Conservation (phyloP, 2,888 invertebrate species). For the Eristalinus sepulchralis region DNA sequence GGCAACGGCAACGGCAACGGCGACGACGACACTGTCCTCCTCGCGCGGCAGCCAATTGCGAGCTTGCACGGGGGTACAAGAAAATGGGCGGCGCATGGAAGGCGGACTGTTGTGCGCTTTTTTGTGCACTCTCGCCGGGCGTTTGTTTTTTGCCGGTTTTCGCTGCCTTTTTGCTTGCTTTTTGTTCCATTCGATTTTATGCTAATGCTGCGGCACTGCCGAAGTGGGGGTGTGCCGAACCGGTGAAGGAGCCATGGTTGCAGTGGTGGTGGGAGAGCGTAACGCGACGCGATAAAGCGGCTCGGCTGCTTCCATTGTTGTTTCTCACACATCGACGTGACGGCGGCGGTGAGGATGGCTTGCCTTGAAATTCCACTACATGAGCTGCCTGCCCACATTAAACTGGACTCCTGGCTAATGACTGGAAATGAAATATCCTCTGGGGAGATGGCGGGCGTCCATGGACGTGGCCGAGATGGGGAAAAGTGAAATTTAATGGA, state of each 20-base stretch:
- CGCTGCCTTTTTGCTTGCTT: constrained; percentile 5
- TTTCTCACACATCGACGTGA: constrained; percentile 65
- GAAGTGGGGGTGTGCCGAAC: constrained; percentile 50
- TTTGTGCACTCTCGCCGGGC: too few species aligned
- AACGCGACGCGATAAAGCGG: constrained; percentile 58
- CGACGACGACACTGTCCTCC: constrained; percentile 45
- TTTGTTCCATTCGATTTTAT: constrained; percentile 43
- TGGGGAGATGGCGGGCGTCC: not conserved
- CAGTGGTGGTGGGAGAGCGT: not conserved
- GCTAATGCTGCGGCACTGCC: constrained; percentile 50
- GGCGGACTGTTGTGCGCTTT: not conserved
- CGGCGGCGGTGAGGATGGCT: constrained; percentile 45
- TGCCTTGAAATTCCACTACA: constrained; percentile 22
- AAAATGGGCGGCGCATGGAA: constrained; percentile 71
- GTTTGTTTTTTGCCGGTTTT: not conserved
- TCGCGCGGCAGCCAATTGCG: constrained; percentile 58
- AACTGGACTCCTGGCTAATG: constrained; percentile 38
- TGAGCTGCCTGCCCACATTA: not conserved
- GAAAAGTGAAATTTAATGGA: constrained; percentile 64
- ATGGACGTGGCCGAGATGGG: not conserved
- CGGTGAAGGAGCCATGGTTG: constrained; percentile 37
- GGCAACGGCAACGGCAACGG: constrained; percentile 15
- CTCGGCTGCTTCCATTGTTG: constrained; percentile 66
- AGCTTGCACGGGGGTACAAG: constrained; percentile 65
- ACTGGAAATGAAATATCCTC: constrained; percentile 47